These are phyloP conservation scores for Xenopus borealis DNA, from an alignment of 2,113 vertebrate species.

Conservation along the genomic window DNA sequence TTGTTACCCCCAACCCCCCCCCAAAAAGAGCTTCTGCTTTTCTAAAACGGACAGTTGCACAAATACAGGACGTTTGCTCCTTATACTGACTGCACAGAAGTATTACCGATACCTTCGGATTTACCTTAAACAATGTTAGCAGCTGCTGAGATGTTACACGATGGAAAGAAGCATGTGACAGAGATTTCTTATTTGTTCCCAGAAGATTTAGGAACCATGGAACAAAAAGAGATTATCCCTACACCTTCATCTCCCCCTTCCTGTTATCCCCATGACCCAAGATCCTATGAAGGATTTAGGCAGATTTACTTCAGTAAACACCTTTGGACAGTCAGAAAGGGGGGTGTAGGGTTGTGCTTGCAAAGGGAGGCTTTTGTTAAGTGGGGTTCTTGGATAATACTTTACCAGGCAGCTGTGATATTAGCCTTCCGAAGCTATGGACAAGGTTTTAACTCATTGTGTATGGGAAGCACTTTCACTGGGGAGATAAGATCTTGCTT, in stretches of 20 bases:
- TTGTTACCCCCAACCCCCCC: no score
- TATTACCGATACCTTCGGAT: neutral
- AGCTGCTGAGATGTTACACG: conserved; percentile 69
- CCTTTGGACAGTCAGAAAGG: conserved; percentile 86
- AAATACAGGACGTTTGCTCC: no score
- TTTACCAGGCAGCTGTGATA: conserved; percentile 88
- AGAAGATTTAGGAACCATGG: conserved; percentile 83
- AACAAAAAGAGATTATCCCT: conserved; percentile 90
- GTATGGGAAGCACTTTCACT: conserved; percentile 53
- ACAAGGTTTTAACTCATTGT: conserved; percentile 77
- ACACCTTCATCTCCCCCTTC: conserved; percentile 78
- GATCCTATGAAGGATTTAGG: conserved; percentile 88
- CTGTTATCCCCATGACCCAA: conserved; percentile 77
- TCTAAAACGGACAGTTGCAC: no score
- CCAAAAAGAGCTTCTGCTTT: no score
- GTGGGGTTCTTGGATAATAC: conserved; percentile 82
- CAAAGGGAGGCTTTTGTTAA: conserved; percentile 91
- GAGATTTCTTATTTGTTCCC: conserved; percentile 80
- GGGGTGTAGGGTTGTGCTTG: conserved; percentile 83
- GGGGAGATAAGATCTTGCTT: conserved; percentile 50
- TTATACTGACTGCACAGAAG: no score
- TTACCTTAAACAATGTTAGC: conserved; percentile 45
- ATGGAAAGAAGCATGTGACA: conserved; percentile 86
- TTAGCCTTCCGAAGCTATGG: conserved; percentile 80
- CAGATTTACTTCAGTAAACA: conserved; percentile 98